A percentile compares a stretch with the other conserved stretches of the same genome.
These are phyloP conservation scores for Drosophila paranaensis DNA, from an alignment of 2,888 invertebrate species.

Conservation along the genomic window DNA sequence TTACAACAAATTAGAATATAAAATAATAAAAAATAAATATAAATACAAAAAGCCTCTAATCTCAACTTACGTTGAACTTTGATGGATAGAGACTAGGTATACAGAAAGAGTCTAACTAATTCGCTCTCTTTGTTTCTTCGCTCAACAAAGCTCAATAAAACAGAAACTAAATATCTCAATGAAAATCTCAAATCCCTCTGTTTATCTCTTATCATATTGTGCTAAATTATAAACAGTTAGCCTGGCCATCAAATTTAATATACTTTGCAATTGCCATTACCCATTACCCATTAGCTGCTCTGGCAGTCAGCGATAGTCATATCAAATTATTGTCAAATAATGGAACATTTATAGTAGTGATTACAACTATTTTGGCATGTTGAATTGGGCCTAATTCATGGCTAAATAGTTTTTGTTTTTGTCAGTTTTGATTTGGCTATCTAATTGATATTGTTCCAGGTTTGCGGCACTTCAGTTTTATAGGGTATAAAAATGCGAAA, in stretches of 20 bases:
- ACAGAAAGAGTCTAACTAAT: too few species aligned
- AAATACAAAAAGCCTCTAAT: too few species aligned
- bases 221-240: not conserved
- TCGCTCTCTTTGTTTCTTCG: too few species aligned
- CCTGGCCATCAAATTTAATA: not conserved
- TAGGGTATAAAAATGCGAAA: slow-evolving; percentile 47
- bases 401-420: not conserved
- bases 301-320: slow-evolving; percentile 1
- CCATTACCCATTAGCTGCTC: not conserved
- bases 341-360: not conserved
- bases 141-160: too few species aligned
- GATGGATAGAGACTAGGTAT: too few species aligned
- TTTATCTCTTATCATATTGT: too few species aligned
- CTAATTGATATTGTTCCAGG: slow-evolving; percentile 22
- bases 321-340: not conserved
- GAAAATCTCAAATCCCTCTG: too few species aligned
- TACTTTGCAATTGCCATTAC: not conserved
- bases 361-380: not conserved
- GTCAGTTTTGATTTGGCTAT: slow-evolving; percentile 18
- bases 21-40: too few species aligned
- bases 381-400: not conserved
- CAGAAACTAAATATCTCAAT: too few species aligned
- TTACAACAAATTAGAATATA: too few species aligned
- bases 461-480: not conserved
- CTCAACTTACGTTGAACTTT: too few species aligned